Evolutionary conservation across 2,797 vertebrate species (phyloP).

Genomic region (Acanthis flammea): DNA sequence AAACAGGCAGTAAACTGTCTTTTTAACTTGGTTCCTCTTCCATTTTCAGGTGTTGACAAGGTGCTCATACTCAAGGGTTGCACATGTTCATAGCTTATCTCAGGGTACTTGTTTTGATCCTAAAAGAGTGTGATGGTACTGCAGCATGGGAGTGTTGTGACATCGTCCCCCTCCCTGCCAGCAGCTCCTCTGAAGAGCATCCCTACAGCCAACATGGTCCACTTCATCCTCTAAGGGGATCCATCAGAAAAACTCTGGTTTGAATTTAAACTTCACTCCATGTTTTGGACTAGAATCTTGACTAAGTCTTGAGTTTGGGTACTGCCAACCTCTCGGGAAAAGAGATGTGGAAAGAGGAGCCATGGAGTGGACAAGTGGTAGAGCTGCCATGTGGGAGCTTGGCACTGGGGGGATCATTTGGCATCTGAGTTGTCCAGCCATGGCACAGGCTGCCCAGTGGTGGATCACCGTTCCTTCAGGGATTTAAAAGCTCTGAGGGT

Average conservation of each 20-base stretch:
- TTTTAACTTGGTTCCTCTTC: neutral
- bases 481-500: neutral
- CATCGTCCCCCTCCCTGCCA: neutral
- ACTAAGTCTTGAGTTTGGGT: neutral
- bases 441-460: neutral
- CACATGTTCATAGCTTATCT: neutral
- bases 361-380: rapidly evolving
- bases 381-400: neutral
- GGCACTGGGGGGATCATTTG: neutral
- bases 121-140: neutral
- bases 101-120: neutral
- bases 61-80: neutral
- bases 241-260: neutral
- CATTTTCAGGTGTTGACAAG: neutral
- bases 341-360: rapidly evolving
- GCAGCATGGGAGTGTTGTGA: neutral
- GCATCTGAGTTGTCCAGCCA: neutral
- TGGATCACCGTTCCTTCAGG: neutral
- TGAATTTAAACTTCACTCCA: neutral
- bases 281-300: neutral
- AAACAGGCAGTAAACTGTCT: neutral
- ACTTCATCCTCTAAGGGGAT: neutral
- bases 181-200: neutral
- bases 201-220: neutral
- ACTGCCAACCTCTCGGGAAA: rapidly evolving